Evolutionary conservation across 2,888 invertebrate genomes (phyloP), one percentile per base, ranked within the genome.

Genomic region (Diplolepis rosae): DNA sequence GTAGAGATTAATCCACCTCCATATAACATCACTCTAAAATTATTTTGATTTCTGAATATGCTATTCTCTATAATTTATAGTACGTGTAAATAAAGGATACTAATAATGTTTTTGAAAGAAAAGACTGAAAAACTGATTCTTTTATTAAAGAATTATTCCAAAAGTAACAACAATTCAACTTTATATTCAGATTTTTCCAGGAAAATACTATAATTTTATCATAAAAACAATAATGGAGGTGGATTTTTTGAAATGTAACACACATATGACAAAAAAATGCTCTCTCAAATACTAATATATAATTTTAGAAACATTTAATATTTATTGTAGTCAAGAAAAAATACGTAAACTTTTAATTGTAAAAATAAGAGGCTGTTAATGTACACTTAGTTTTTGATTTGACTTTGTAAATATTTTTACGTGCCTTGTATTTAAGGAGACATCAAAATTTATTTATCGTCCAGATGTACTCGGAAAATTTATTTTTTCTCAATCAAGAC

Each of bases 321-420:
- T 61, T 61, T 61, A 42, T 39, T 61, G 22, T 39, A 22, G n/a
- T 9, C 39, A 32, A 15, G 27, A n/a, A 2, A n/a, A 61, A 61
- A 22, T 24, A 61, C 24, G 39, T 24, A 61, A 39, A 15, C 6
- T 42, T 61, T 39, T 61, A 9, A 39, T 39, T 61, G 22, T 39
- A 39, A 61, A 39, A 27, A 61, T 61, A 61, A 61, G 27, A 61
- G 61, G 61, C 61, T 61, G 61, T 61, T n/a, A n/a, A n/a, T n/a
- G n/a, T n/a, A n/a, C n/a, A n/a, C n/a, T n/a, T n/a, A n/a, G n/a
- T n/a, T n/a, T n/a, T n/a, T n/a, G n/a, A n/a, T n/a, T n/a, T n/a
- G n/a, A n/a, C n/a, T n/a, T n/a, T n/a, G n/a, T n/a, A n/a, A n/a
- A n/a, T 61, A 61, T 61, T 61, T 61, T 61, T 61, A 61, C 61